Evolutionary conservation across 2,888 invertebrate genomes (phyloP).

Genomic region (Sepioteuthis lessoniana): DNA sequence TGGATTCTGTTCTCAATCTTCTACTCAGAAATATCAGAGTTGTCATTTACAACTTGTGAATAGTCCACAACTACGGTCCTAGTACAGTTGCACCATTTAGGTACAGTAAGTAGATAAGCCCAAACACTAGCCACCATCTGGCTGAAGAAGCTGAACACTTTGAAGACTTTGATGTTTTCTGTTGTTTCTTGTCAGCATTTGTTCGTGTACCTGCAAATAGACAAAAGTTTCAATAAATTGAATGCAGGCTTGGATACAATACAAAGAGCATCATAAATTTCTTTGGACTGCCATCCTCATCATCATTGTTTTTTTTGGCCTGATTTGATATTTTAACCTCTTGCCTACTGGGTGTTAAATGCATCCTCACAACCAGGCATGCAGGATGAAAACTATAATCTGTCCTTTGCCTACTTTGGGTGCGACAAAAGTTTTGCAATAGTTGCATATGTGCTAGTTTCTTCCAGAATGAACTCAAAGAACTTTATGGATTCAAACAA

Average conservation of each 20-base stretch:
- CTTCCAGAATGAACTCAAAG: too few species aligned
- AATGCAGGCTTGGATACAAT: not conserved
- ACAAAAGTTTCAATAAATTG: not conserved
- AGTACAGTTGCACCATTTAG: not conserved
- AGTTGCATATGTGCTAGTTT: too few species aligned
- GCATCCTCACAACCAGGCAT: too few species aligned
- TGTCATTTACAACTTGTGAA: not conserved
- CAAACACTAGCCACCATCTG: not conserved
- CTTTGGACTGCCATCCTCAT: too few species aligned
- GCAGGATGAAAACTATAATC: too few species aligned
- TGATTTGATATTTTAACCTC: too few species aligned
- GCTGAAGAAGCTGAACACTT: slow-evolving; percentile 23
- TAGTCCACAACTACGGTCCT: not conserved
- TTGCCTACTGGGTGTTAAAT: too few species aligned
- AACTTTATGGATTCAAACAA: too few species aligned
- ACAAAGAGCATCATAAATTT: too few species aligned
- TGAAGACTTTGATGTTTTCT: slow-evolving; percentile 15
- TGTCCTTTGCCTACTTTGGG: too few species aligned
- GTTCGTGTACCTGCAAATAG: not conserved
- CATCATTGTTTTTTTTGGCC: too few species aligned
- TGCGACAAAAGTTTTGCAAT: too few species aligned
- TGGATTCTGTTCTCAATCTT: slow-evolving; percentile 33
- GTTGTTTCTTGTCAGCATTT: not conserved
- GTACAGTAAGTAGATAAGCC: not conserved
- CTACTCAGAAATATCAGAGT: slow-evolving; percentile 18